phyloP scores from a whole-genome alignment of 2,113 vertebrate genomes.

The Anseranas semipalmata region DNA sequence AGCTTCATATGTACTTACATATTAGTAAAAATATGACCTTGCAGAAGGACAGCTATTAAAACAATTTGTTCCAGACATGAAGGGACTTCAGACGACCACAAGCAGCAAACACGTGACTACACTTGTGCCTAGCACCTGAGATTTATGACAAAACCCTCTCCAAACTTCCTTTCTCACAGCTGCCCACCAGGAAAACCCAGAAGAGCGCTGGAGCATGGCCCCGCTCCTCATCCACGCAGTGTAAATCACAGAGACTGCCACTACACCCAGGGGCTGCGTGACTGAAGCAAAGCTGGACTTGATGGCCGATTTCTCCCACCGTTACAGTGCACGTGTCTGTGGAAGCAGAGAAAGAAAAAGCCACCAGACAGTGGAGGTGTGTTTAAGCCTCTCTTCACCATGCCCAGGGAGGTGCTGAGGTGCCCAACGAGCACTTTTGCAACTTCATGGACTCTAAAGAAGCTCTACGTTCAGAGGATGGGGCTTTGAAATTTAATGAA shows the following conservation, averaged over 20 bases:
- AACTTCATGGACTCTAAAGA: background rate
- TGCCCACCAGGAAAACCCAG: background rate
- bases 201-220: background rate
- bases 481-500: background rate
- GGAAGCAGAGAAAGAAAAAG: background rate
- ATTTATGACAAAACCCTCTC: background rate
- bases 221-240: fast-evolving
- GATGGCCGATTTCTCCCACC: background rate
- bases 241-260: background rate
- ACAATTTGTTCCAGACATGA: background rate
- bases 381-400: fast-evolving
- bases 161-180: background rate
- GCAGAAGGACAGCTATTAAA: background rate
- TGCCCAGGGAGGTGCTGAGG: no score
- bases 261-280: background rate
- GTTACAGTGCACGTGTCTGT: fast-evolving
- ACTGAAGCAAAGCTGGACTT: background rate
- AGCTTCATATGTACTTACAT: background rate
- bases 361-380: background rate
- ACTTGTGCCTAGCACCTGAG: background rate
- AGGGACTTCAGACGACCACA: background rate
- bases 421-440: background rate
- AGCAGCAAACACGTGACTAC: fast-evolving
- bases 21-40: background rate
- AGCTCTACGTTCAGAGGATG: fast-evolving